phyloP scores from a whole-genome alignment of 2,113 vertebrate species.

The Phaethon lepturus region DNA sequence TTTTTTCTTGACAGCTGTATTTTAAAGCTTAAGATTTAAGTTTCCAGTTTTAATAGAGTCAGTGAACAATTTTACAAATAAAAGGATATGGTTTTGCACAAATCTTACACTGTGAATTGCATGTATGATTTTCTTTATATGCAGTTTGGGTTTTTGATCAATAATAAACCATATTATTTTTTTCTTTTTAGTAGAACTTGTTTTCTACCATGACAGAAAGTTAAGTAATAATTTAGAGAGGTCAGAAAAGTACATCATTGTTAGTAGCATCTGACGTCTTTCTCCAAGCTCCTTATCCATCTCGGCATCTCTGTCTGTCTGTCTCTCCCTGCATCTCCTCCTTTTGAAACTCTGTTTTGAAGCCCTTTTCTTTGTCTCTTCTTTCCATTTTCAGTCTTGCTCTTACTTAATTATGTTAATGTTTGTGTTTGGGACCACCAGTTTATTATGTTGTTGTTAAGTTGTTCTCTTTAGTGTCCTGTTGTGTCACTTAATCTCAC shows the following conservation, averaged over 20 bases:
- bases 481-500: background rate
- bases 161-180: background rate
- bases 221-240: background rate
- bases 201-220: background rate
- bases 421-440: background rate
- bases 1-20: background rate
- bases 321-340: background rate
- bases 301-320: background rate
- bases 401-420: background rate
- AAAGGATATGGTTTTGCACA: background rate
- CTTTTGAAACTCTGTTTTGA: background rate
- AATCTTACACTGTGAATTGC: background rate
- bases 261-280: background rate
- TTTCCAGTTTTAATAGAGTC: background rate
- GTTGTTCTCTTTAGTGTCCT: background rate
- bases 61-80: background rate
- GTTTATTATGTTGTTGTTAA: background rate
- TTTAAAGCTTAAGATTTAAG: conserved; percentile 10
- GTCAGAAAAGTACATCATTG: background rate
- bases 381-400: background rate
- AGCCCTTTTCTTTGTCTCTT: background rate
- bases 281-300: background rate
- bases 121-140: background rate
- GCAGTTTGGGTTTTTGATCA: background rate
- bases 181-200: background rate